Evolutionary conservation across 2,797 vertebrate species (phyloP).

Genomic region (Otolemur crassicaudatus): DNA sequence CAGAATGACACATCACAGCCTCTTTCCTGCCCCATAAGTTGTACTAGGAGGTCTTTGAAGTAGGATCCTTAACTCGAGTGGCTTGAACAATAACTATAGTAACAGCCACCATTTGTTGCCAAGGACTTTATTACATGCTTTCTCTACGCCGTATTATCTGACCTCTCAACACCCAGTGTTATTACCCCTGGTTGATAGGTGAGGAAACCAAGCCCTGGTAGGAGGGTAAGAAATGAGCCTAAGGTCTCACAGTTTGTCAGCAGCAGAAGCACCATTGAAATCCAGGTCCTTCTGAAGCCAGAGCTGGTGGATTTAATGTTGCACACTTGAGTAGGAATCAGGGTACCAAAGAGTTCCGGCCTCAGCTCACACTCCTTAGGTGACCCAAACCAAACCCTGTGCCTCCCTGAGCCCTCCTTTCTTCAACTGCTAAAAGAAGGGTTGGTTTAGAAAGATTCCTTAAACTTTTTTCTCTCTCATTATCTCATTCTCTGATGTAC

Average conservation of each 20-base stretch:
- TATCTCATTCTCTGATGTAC: neutral
- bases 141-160: neutral
- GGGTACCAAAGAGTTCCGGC: neutral
- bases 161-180: neutral
- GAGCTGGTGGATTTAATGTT: neutral
- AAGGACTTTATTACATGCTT: neutral
- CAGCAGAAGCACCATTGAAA: neutral
- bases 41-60: neutral
- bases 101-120: neutral
- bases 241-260: neutral
- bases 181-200: neutral
- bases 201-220: neutral
- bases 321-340: neutral
- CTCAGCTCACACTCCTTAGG: neutral
- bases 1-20: neutral
- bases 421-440: neutral
- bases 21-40: neutral
- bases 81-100: neutral
- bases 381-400: neutral
- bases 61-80: neutral
- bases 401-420: neutral
- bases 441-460: neutral
- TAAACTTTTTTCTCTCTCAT: neutral
- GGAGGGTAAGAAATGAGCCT: neutral
- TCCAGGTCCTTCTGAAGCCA: neutral